Base-by-base conservation (phyloP, 2,113 vertebrate genomes). In the Passer domesticus region DNA sequence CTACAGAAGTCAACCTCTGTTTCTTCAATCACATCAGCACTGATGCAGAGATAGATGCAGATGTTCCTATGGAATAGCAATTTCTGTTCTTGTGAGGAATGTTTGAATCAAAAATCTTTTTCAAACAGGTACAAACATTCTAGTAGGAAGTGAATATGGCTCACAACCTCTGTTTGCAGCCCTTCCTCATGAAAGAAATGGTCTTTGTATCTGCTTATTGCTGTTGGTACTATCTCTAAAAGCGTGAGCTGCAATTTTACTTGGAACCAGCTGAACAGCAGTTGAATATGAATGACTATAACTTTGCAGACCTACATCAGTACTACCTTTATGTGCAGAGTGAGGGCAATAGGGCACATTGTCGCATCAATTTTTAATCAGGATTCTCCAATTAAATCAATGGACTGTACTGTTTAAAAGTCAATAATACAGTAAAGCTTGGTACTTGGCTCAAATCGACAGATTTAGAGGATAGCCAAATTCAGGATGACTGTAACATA, bases 281-380 rank as follows among this genome's bases (percentile, higher is more conserved):
- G 37, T 77, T 70, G 90, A 91, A 69, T 88, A 86, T 47, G 82
- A 90, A 80, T 73, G 24, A 39, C 78, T 66, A 2, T 53, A 91
- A 87, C 63, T 85, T 70, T 74, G 35, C 64, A 86, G 76, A 52
- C 0, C 0, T 76, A 62, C 81, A 91, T 90, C 74, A 56, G 43
- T 55, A 74, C 33, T 43, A 60, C 37, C 16, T 83, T 88, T 93
- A 58, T 83, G 49, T 74, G 68, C 52, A 94, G 70, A 47, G 46
- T 83, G 75, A 88, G 87, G 85, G 87, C 87, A 92, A 63, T n/a
- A 80, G 95, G 92, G 30, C 84, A 80, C 47, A 44, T 77, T 60
- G 87, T 76, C 82, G 35, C 90, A 97, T 95, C 84, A 95, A 96
- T 97, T 96, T 96, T 97, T 96, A 96, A 95, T 95, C 91, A 91